Conservation (phyloP, 1,140 invertebrate genomes). For the Drosophila lacertosa region DNA sequence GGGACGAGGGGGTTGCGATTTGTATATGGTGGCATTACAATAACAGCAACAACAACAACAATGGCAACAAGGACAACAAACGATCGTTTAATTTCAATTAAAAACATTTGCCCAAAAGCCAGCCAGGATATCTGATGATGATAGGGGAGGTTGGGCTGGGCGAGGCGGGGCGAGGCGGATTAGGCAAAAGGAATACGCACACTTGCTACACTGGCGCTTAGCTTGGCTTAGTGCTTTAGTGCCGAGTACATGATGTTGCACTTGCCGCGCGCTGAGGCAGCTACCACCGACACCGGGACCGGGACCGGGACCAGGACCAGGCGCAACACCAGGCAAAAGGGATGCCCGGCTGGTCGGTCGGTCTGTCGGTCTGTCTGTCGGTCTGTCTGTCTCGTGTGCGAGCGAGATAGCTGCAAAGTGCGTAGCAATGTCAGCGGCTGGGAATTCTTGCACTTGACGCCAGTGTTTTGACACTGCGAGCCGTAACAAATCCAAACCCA, state of each 20-base stretch:
- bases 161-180: constrained; percentile 23
- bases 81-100: constrained; percentile 84
- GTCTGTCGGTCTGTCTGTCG: constrained; percentile 12
- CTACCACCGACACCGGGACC: constrained; percentile 48
- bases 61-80: constrained; percentile 59
- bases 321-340: constrained; percentile 47
- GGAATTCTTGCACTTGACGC: constrained; percentile 84
- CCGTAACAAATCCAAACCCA: constrained; percentile 75
- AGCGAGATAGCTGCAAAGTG: constrained; percentile 64
- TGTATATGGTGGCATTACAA: constrained; percentile 80
- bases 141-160: neutral
- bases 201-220: constrained; percentile 77
- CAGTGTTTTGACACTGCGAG: constrained; percentile 77
- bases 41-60: constrained; percentile 54
- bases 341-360: constrained; percentile 43
- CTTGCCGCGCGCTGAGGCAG: constrained; percentile 69
- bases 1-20: constrained; percentile 61
- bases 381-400: constrained; percentile 5
- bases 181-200: constrained; percentile 72
- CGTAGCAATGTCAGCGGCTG: constrained; percentile 77
- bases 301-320: constrained; percentile 62
- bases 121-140: constrained; percentile 19
- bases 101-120: constrained; percentile 78
- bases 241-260: constrained; percentile 82
- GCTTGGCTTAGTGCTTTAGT: constrained; percentile 76